A percentile compares a stretch with the other conserved stretches of the same genome.
Conservation (phyloP, 2,113 vertebrate species). For the Gorsachius goisagi region DNA sequence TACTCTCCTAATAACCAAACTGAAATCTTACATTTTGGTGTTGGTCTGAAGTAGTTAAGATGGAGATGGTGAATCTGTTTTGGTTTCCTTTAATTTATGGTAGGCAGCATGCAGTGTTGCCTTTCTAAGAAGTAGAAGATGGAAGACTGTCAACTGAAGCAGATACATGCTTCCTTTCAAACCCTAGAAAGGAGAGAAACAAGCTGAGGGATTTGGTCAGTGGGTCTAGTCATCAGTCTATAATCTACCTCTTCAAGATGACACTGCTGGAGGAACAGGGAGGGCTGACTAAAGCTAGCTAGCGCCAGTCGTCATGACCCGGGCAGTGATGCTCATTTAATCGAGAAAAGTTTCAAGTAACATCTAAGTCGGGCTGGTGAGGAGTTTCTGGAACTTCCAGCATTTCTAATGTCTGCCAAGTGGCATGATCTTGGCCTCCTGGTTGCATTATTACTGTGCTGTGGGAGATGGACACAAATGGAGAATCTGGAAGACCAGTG, state of each 20-base stretch:
- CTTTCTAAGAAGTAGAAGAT: neutral
- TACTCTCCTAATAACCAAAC: neutral
- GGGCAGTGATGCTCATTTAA: neutral
- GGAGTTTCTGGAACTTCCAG: neutral
- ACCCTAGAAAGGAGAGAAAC: slow-evolving; percentile 6
- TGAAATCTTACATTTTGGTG: neutral
- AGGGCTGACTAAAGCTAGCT: neutral
- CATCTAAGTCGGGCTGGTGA: neutral
- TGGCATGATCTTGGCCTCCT: neutral
- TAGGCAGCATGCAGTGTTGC: neutral
- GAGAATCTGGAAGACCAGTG: neutral
- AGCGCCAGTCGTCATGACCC: neutral
- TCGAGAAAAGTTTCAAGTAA: neutral
- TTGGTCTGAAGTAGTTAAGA: neutral
- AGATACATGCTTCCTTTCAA: neutral
- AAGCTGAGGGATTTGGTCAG: neutral
- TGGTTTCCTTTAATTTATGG: neutral
- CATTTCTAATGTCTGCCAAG: neutral
- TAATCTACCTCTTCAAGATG: neutral
- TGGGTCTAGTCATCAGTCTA: neutral
- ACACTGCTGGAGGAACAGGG: neutral
- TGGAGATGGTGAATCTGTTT: neutral
- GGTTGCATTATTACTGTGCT: neutral
- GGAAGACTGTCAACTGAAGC: neutral
- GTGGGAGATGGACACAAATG: neutral